These are phyloP conservation scores for Acronicta leporina DNA, from an alignment of 2,888 invertebrate species.

Conservation along the genomic window DNA sequence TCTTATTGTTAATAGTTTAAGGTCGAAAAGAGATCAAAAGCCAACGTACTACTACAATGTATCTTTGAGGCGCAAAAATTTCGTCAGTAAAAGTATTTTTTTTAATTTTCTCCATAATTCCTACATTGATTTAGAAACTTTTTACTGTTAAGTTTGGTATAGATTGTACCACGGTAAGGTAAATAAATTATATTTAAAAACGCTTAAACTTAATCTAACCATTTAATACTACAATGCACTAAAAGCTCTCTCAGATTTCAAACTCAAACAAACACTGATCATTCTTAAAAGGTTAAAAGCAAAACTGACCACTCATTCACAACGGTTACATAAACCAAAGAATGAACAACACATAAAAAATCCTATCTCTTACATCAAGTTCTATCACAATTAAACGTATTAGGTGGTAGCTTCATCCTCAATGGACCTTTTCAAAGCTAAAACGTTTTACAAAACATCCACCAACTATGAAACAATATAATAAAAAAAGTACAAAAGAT, in stretches of 20 bases:
- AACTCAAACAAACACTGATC: slow-evolving; percentile 18
- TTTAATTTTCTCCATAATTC: no score
- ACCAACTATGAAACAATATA: slow-evolving; percentile 69
- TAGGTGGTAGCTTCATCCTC: slow-evolving; percentile 69
- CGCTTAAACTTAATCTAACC: no score
- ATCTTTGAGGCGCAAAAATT: no score
- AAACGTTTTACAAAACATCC: slow-evolving; percentile 79
- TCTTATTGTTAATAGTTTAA: no score
- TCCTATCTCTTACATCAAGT: slow-evolving; percentile 75
- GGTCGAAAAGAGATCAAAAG: no score
- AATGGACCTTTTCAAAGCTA: slow-evolving; percentile 79
- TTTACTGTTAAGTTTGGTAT: no score
- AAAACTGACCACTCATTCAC: slow-evolving; percentile 58
- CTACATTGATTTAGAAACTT: no score
- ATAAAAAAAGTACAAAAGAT: slow-evolving; percentile 76
- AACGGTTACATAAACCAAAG: slow-evolving; percentile 55
- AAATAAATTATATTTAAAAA: no score
- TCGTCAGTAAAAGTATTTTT: no score
- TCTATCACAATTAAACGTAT: slow-evolving; percentile 71
- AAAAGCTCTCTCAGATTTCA: slow-evolving; percentile 16
- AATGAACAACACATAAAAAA: slow-evolving; percentile 60
- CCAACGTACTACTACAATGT: no score
- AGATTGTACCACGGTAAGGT: no score
- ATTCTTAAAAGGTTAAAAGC: slow-evolving; percentile 40
- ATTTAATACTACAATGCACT: background rate